Percentiles rank a stretch among this genome's conserved stretches.
Evolutionary conservation across 2,888 invertebrate genomes (phyloP).

Genomic region (Phoenoteleia sp.): DNA sequence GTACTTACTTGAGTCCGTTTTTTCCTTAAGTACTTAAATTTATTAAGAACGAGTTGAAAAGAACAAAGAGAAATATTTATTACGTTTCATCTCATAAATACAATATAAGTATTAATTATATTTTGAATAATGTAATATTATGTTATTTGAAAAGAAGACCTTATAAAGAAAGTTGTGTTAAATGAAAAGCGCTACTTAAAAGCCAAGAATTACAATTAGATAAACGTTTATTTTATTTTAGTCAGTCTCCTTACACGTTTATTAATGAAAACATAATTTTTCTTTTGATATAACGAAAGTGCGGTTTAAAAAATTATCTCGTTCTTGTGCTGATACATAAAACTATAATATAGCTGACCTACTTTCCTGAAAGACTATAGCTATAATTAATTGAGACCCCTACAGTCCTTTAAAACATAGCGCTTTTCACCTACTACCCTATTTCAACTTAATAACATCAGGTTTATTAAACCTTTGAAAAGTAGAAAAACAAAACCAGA

Average conservation of each 20-base stretch:
- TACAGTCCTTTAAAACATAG: slow-evolving; percentile 37
- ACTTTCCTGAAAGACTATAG: slow-evolving; percentile 7
- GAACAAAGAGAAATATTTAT: too few relatives aligned
- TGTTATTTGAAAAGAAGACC: too few relatives aligned
- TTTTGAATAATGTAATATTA: too few relatives aligned
- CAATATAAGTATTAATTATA: too few relatives aligned
- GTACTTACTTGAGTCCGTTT: too few relatives aligned
- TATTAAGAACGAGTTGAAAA: too few relatives aligned
- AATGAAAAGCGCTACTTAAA: too few relatives aligned
- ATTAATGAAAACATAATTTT: not conserved
- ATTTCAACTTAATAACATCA: slow-evolving; percentile 37
- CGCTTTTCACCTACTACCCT: slow-evolving; percentile 38
- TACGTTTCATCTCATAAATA: too few relatives aligned
- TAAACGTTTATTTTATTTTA: too few relatives aligned
- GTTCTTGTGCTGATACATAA: not conserved
- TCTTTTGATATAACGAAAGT: not conserved
- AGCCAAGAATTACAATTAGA: too few relatives aligned
- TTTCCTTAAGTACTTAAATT: too few relatives aligned
- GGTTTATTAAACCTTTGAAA: slow-evolving; percentile 31
- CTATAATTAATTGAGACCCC: slow-evolving; percentile 35
- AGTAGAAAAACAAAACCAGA: slow-evolving; percentile 25
- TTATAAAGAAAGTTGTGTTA: too few relatives aligned
- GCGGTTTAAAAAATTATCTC: slow-evolving; percentile 10
- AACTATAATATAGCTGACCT: slow-evolving; percentile 14
- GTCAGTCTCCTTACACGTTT: not conserved